phyloP scores from a whole-genome alignment of 2,888 invertebrate species.

The Pseudoips prasinana region DNA sequence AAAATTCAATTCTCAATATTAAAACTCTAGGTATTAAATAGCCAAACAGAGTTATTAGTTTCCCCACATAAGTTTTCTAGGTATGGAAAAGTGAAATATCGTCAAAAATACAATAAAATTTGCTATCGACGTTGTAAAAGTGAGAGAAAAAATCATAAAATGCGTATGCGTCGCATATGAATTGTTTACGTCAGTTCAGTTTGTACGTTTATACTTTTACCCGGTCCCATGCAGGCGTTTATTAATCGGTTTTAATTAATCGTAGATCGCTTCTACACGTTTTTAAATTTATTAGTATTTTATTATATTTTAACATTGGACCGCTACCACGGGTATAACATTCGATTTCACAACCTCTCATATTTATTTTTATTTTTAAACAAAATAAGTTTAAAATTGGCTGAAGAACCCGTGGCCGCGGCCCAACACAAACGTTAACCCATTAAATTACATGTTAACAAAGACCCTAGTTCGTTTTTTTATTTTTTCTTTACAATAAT shows the following conservation, averaged over 20 bases:
- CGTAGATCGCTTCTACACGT: conserved; percentile 59
- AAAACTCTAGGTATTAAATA: background rate
- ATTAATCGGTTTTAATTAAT: conserved; percentile 51
- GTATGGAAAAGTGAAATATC: conserved; percentile 18
- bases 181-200: conserved; percentile 42
- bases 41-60: conserved; percentile 7
- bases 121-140: conserved; percentile 16
- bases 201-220: conserved; percentile 57
- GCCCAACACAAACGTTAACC: conserved; percentile 56
- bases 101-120: conserved; percentile 13
- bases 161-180: conserved; percentile 24
- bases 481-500: conserved; percentile 67
- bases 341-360: conserved; percentile 75
- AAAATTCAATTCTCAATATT: background rate
- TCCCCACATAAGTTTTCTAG: conserved; percentile 10
- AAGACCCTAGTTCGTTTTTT: conserved; percentile 77
- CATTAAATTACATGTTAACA: conserved; percentile 66
- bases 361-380: conserved; percentile 54
- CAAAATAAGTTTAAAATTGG: conserved; percentile 74
- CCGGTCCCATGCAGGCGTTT: conserved; percentile 71
- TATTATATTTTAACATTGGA: conserved; percentile 51
- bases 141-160: conserved; percentile 22
- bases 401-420: conserved; percentile 61
- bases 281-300: conserved; percentile 58
- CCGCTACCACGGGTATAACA: conserved; percentile 58